These are phyloP conservation scores for Pipistrellus kuhlii DNA, from an alignment of 2,797 vertebrate genomes.

Conservation along the genomic window DNA sequence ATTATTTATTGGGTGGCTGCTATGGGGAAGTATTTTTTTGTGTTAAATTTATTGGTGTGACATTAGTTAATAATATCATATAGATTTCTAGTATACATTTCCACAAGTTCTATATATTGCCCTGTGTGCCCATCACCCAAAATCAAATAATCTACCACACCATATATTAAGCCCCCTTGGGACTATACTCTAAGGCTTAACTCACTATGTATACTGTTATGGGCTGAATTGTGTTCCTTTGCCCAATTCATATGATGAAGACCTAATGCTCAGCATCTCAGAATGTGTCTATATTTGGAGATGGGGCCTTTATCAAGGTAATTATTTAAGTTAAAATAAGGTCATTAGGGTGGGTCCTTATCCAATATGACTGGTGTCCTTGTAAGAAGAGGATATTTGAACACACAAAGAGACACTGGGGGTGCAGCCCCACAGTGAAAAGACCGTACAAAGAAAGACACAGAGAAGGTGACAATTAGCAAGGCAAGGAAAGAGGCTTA, in stretches of 20 bases:
- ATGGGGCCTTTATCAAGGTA: background rate
- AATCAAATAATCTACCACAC: too few relatives aligned
- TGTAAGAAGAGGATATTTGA: background rate
- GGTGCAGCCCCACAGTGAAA: accelerated
- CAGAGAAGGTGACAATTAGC: background rate
- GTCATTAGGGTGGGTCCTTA: background rate
- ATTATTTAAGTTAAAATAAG: background rate
- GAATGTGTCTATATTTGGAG: background rate
- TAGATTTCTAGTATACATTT: too few relatives aligned
- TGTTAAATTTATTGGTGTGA: too few relatives aligned
- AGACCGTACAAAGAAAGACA: background rate
- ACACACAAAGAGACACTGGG: background rate
- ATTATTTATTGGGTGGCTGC: background rate
- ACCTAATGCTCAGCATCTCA: background rate
- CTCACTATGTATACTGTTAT: background rate
- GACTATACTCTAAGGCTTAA: too few relatives aligned
- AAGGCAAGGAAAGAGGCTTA: background rate
- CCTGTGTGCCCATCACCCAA: too few relatives aligned
- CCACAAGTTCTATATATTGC: too few relatives aligned
- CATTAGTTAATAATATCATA: too few relatives aligned
- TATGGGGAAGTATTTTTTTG: background rate
- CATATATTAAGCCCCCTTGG: background rate
- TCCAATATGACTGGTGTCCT: background rate
- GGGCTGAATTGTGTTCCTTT: background rate
- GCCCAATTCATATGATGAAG: background rate